Evolutionary conservation across 2,113 vertebrate genomes (phyloP).

Genomic region (Rhegmatorhina hoffmannsi): DNA sequence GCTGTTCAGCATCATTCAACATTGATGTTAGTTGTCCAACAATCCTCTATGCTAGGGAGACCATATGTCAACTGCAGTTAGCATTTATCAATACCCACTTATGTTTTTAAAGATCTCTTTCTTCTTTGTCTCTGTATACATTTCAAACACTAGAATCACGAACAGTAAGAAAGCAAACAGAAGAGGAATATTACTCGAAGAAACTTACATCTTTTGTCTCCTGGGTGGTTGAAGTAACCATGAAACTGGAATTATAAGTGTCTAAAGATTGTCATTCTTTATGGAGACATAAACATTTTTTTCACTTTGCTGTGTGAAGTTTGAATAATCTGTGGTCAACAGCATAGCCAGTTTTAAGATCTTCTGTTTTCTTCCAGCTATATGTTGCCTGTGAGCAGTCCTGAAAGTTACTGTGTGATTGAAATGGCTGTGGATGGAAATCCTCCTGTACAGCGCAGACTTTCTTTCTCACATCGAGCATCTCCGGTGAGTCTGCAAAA

Average conservation of each 20-base stretch:
- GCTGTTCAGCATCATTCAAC: conserved; percentile 61
- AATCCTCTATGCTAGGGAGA: background rate
- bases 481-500: conserved; percentile 76
- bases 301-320: background rate
- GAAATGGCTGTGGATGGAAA: conserved; percentile 81
- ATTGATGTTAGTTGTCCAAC: conserved; percentile 32
- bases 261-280: background rate
- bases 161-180: conserved; percentile 2
- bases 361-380: conserved; percentile 79
- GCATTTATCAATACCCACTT: conserved; percentile 33
- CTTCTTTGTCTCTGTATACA: background rate
- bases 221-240: background rate
- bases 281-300: background rate
- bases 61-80: conserved; percentile 34
- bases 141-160: conserved; percentile 32
- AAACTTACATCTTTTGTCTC: conserved; percentile 22
- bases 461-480: conserved; percentile 42
- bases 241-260: background rate
- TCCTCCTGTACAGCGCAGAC: conserved; percentile 69
- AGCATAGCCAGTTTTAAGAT: conserved; percentile 52
- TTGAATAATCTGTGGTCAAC: conserved; percentile 44
- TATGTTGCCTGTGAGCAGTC: conserved; percentile 71
- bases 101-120: background rate
- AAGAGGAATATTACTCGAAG: background rate
- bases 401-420: conserved; percentile 78